Percentiles rank a stretch among this genome's conserved stretches.
Evolutionary conservation across 2,888 invertebrate genomes (phyloP).

Genomic region (Cryptus viduatorius): DNA sequence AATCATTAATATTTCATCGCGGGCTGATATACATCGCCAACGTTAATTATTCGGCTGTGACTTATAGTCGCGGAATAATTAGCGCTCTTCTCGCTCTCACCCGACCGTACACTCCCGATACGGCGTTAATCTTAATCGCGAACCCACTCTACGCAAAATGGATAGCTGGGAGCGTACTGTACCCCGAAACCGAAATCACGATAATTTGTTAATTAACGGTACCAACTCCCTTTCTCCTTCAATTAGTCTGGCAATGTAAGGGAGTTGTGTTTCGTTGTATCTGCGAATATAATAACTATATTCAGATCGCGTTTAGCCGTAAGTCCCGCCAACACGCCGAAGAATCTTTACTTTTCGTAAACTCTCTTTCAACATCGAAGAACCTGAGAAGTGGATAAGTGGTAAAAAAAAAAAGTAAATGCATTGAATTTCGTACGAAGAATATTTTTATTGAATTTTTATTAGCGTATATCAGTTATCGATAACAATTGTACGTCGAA

Average conservation of each 20-base stretch:
- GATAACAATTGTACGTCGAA: slow-evolving; percentile 34
- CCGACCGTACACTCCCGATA: slow-evolving; percentile 20
- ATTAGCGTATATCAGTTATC: not conserved
- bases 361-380: not conserved
- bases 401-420: not conserved
- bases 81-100: slow-evolving; percentile 9
- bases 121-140: slow-evolving; percentile 63
- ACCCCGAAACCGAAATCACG: slow-evolving; percentile 41
- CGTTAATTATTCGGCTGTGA: slow-evolving; percentile 61
- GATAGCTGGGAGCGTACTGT: slow-evolving; percentile 25
- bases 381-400: not conserved
- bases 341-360: not conserved
- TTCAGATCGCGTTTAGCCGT: not conserved
- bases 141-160: slow-evolving; percentile 34
- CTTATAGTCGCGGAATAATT: slow-evolving; percentile 63
- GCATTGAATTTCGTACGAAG: not conserved
- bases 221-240: slow-evolving; percentile 9
- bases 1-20: slow-evolving; percentile 29
- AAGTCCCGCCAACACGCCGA: not conserved
- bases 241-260: slow-evolving; percentile 42
- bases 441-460: slow-evolving; percentile 35
- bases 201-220: slow-evolving; percentile 60
- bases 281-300: slow-evolving; percentile 9
- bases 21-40: slow-evolving; percentile 22
- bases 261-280: not conserved